Conservation (phyloP, 2,888 invertebrate genomes). For the Bimastos eiseni region DNA sequence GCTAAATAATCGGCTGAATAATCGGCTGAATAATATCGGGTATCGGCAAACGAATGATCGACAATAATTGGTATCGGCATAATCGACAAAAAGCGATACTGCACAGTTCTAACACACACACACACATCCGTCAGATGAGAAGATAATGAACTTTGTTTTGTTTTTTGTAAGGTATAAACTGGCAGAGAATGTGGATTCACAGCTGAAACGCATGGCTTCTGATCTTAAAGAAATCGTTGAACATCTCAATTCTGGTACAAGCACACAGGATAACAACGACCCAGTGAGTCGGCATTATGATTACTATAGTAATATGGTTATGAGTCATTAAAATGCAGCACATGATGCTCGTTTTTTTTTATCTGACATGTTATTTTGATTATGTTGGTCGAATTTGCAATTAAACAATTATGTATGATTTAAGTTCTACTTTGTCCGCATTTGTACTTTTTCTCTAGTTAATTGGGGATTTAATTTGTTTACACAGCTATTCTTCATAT, state of each 20-base stretch:
- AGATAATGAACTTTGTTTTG: background rate
- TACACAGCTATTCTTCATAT: too few relatives aligned
- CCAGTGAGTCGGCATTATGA: slow-evolving; percentile 70
- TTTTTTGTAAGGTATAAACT: slow-evolving; percentile 71
- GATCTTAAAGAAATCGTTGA: slow-evolving; percentile 93
- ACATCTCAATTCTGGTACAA: slow-evolving; percentile 85
- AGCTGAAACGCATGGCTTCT: slow-evolving; percentile 89
- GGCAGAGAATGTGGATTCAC: slow-evolving; percentile 87
- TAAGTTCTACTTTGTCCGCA: background rate
- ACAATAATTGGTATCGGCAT: too few relatives aligned
- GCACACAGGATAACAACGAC: slow-evolving; percentile 73
- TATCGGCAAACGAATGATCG: too few relatives aligned
- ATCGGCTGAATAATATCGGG: too few relatives aligned
- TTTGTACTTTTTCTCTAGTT: background rate
- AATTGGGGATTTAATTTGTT: too few relatives aligned
- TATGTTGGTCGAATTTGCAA: background rate
- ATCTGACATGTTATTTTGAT: background rate
- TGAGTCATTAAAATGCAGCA: background rate
- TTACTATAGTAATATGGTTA: background rate
- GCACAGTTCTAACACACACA: too few relatives aligned
- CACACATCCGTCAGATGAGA: too few relatives aligned
- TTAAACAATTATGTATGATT: background rate
- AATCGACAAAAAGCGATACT: too few relatives aligned
- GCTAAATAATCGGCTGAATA: too few relatives aligned
- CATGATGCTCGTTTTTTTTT: background rate